Evolutionary conservation across 2,888 invertebrate genomes (phyloP).

Genomic region (Congeria kusceri): DNA sequence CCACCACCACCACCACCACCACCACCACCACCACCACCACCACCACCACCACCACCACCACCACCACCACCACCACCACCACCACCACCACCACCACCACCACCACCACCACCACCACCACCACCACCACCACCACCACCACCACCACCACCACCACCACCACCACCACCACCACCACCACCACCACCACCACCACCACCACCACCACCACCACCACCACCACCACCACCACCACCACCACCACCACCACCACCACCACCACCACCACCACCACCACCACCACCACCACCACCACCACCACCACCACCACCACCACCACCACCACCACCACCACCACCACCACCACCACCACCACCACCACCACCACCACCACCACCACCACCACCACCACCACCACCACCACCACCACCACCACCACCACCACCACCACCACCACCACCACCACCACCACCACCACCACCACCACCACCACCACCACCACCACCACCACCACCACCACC

Average conservation of each 20-base stretch:
- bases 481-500: constrained; percentile 7
- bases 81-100: no score
- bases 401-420: neutral
- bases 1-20: no score
- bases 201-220: constrained; percentile 13
- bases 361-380: neutral
- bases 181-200: constrained; percentile 7
- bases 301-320: constrained; percentile 9
- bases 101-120: no score
- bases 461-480: constrained; percentile 13
- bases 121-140: no score
- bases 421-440: constrained; percentile 6
- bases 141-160: no score
- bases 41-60: no score
- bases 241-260: neutral
- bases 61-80: no score
- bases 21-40: no score
- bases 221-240: constrained; percentile 7
- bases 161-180: no score
- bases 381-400: constrained; percentile 6
- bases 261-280: constrained; percentile 6
- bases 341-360: constrained; percentile 5
- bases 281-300: neutral
- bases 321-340: neutral
- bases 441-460: neutral